Conservation (phyloP, 2,888 invertebrate species). For the Archips xylosteana region DNA sequence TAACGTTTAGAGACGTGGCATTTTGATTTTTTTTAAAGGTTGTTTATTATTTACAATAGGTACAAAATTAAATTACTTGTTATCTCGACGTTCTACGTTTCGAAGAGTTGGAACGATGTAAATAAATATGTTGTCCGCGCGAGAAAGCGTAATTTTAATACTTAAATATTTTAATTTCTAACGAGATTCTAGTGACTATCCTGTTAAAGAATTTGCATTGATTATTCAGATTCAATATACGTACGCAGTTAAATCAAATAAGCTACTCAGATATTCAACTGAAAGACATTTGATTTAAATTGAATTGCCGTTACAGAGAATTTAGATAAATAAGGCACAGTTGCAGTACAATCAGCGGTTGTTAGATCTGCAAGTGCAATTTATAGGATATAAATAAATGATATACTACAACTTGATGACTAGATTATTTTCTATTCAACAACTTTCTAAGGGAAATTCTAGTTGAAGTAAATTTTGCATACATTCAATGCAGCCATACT, state of each 20-base stretch:
- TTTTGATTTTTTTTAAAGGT: background rate
- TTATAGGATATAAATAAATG: slow-evolving; percentile 64
- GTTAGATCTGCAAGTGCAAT: slow-evolving; percentile 64
- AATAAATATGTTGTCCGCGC: background rate
- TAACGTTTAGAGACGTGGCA: background rate
- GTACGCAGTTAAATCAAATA: background rate
- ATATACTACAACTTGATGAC: slow-evolving; percentile 69
- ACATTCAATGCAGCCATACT: slow-evolving; percentile 32
- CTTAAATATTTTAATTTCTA: slow-evolving; percentile 9
- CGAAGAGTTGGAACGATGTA: background rate
- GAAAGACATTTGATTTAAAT: slow-evolving; percentile 1
- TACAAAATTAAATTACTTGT: background rate
- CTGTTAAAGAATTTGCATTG: slow-evolving; percentile 3
- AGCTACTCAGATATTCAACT: background rate
- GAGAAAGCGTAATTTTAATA: background rate
- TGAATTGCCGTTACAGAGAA: background rate
- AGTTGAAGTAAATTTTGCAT: slow-evolving; percentile 59
- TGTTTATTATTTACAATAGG: background rate
- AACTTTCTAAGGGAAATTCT: slow-evolving; percentile 76
- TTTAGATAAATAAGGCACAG: slow-evolving; percentile 8
- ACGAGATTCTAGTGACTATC: background rate
- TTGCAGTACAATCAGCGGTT: slow-evolving; percentile 2
- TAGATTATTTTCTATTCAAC: slow-evolving; percentile 77
- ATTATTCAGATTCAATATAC: slow-evolving; percentile 9
- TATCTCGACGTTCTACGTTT: background rate